Base-by-base conservation (phyloP, 53 echinoderm and acorn worm genomes). In the Stichopus horrens region DNA sequence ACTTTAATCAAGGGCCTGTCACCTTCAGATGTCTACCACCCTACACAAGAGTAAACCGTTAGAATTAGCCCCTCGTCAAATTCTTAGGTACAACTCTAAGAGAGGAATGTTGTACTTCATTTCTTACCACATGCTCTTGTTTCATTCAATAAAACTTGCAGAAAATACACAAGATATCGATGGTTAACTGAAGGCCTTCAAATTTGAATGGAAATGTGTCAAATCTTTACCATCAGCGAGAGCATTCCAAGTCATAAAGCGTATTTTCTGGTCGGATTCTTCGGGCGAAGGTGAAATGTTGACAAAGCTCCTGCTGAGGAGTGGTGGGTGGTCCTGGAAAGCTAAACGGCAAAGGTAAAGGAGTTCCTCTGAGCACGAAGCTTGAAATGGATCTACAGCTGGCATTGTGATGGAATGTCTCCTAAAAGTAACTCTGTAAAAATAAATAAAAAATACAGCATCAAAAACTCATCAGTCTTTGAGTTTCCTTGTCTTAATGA, bases 241-340 rank as follows among this genome's bases (percentile, higher is more conserved):
- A 21, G 93, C 66, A 63, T 96, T 96, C 96, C 96, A 96, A 23
- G 87, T 90, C 93, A 96, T 93, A 11, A 96, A 88, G 60, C 96
- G 77, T 14, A 96, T 92, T 52, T 79, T 86, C 14, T 53, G 16
- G 4, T 65, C 77, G 21, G 7, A 66, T 56, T 23, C 21, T 23
- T 57, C 37, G 16, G n/a, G 58, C 37, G 60, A 59, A 58, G 53
- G 58, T 14, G 78, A 76, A 65, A 92, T 84, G 54, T 19, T 57
- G 57, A 90, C 90, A 77, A 96, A 92, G 19, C 87, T 77, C 58
- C 96, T 92, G 7, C 57, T 89, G 52, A 96, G 90, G 53, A 94
- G 86, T 53, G 91, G 90, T 6, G 89, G 91, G 56, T 78, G 76
- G 74, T 91, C 81, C 14, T 58, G 80, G 59, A 90, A 90, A 11